Percentiles rank a stretch among this genome's conserved stretches.
These are phyloP conservation scores for Chondrilla cf. caribensis DNA, from an alignment of 37 sponge, comb jelly and placozoan genomes.

Conservation along the genomic window DNA sequence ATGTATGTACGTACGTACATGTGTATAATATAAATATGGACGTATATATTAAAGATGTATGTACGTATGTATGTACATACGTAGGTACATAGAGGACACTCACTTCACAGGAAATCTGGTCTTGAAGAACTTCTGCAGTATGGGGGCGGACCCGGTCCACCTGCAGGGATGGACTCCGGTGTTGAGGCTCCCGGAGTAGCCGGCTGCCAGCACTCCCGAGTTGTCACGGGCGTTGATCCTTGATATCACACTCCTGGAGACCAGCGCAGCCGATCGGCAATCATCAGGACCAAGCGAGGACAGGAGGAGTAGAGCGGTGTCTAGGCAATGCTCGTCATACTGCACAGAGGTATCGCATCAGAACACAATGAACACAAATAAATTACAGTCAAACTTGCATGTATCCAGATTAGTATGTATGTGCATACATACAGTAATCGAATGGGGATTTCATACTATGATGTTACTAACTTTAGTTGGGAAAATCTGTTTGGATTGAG, in stretches of 20 bases:
- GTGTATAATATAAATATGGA: neutral
- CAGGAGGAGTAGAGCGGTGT: constrained; percentile 55
- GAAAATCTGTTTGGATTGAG: no score
- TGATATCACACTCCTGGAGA: constrained; percentile 23
- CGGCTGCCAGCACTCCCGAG: constrained; percentile 32
- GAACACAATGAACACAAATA: neutral
- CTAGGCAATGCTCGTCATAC: constrained; percentile 62
- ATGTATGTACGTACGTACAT: neutral
- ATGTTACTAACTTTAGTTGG: no score
- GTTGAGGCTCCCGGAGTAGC: constrained; percentile 32
- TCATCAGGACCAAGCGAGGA: constrained; percentile 47
- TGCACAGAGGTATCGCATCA: constrained; percentile 2
- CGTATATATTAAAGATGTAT: neutral
- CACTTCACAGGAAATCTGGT: constrained; percentile 65
- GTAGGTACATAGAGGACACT: neutral
- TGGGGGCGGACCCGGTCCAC: constrained; percentile 69
- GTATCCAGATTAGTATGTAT: constrained; percentile 8
- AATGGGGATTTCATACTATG: no score
- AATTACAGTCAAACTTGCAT: neutral
- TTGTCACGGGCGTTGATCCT: constrained; percentile 23
- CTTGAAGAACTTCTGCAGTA: constrained; percentile 50
- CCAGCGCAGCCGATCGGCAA: constrained; percentile 43
- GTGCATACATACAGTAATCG: no score
- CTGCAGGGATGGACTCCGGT: constrained; percentile 62
- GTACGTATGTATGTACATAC: neutral